Evolutionary conservation across 2,888 invertebrate genomes (phyloP).

Genomic region (Pandemis cinnamomeana): DNA sequence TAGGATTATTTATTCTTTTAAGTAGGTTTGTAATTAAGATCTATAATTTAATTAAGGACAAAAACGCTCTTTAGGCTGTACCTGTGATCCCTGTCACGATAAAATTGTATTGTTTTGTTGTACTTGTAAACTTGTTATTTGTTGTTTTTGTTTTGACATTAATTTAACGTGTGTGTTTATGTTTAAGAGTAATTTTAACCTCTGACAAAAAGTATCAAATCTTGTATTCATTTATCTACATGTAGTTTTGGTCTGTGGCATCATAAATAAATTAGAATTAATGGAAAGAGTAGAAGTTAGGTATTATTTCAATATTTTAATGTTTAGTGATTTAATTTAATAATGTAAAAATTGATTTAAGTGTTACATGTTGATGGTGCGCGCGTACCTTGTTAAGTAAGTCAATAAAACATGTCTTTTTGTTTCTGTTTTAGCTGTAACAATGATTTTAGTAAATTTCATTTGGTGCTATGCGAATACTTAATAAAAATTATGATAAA

Average conservation of each 20-base stretch:
- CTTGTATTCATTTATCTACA: neutral
- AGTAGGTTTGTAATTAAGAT: neutral
- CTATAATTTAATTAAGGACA: conserved; percentile 41
- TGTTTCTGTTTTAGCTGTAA: neutral
- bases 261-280: neutral
- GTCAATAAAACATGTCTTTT: neutral
- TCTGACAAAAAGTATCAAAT: neutral
- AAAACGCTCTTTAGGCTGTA: conserved; percentile 77
- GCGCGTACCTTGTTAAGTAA: conserved; percentile 36
- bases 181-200: neutral
- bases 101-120: conserved; percentile 53
- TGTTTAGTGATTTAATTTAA: neutral
- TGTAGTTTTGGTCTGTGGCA: neutral
- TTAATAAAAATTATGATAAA: neutral
- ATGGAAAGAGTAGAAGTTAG: too few relatives aligned
- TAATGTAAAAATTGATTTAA: neutral
- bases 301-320: too few relatives aligned
- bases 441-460: neutral
- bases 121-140: conserved; percentile 30
- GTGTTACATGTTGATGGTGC: conserved; percentile 19
- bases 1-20: conserved; percentile 4
- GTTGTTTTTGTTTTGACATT: conserved; percentile 25
- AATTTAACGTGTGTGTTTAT: neutral
- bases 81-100: conserved; percentile 77
- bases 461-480: neutral